Evolutionary conservation across 1,140 invertebrate species (phyloP).

Genomic region (Zaprionus taronus): DNA sequence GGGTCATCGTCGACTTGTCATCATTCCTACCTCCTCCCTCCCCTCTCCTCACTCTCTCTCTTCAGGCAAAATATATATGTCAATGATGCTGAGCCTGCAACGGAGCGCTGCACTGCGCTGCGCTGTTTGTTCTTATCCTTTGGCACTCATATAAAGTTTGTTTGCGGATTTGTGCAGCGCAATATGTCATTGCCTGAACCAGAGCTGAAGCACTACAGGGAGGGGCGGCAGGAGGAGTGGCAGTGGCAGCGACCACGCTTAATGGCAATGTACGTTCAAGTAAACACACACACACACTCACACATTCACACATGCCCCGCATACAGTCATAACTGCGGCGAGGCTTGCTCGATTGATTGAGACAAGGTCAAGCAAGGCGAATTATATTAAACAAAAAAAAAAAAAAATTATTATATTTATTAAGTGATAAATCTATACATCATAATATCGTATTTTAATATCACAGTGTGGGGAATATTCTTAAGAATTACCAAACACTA

Average conservation of each 20-base stretch:
- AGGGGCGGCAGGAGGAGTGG: not conserved
- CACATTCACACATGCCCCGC: constrained; percentile 20
- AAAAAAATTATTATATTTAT: too few species aligned
- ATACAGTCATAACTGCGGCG: constrained; percentile 47
- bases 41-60: not conserved
- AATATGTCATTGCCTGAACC: constrained; percentile 76
- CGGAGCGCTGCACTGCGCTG: constrained; percentile 1
- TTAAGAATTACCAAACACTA: too few species aligned
- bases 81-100: constrained; percentile 60
- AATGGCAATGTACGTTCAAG: constrained; percentile 83
- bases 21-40: not conserved
- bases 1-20: constrained; percentile 27
- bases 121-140: constrained; percentile 80
- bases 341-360: constrained; percentile 13
- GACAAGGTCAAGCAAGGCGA: too few species aligned
- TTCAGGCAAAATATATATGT: constrained; percentile 66
- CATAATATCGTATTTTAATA: too few species aligned
- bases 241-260: constrained; percentile 56
- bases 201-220: not conserved
- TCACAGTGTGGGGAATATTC: too few species aligned
- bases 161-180: constrained; percentile 82
- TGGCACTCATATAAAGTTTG: constrained; percentile 82
- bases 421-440: too few species aligned
- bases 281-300: constrained; percentile 59
- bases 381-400: too few species aligned